Percentiles rank a stretch among this genome's conserved stretches.
Evolutionary conservation across 2,888 invertebrate species (phyloP).

Genomic region (Folsomia candida): DNA sequence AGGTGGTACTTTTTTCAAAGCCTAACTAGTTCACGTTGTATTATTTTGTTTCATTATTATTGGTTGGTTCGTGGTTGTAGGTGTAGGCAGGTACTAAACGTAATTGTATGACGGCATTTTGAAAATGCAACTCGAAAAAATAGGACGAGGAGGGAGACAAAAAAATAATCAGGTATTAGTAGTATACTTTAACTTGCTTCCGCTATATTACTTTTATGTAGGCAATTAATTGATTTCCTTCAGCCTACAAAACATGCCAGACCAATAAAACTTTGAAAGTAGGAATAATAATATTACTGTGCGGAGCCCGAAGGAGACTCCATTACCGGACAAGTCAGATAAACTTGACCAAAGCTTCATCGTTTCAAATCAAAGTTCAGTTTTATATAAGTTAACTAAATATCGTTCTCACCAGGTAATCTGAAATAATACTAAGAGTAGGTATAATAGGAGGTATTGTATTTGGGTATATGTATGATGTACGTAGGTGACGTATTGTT

Average conservation of each 20-base stretch:
- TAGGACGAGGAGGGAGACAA: too few relatives aligned
- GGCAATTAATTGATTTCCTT: neutral
- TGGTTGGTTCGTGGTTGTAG: neutral
- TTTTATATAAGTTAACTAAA: neutral
- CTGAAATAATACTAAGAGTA: neutral
- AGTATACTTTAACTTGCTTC: too few relatives aligned
- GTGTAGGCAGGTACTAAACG: neutral
- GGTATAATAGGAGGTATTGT: too few relatives aligned
- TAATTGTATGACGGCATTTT: neutral
- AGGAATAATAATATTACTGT: too few relatives aligned
- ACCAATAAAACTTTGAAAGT: neutral
- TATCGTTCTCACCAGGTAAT: neutral
- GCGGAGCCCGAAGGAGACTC: too few relatives aligned
- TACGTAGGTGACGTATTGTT: neutral
- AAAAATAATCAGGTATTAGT: neutral
- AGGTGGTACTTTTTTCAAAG: too few relatives aligned
- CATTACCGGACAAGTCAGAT: neutral
- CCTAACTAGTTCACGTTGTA: neutral
- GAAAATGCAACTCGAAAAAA: too few relatives aligned
- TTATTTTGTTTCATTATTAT: neutral
- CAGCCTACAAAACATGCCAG: neutral
- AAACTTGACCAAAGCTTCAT: neutral
- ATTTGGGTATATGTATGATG: too few relatives aligned
- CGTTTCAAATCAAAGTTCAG: neutral
- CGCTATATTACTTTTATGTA: neutral